phyloP scores from a whole-genome alignment of 2,888 invertebrate genomes.

The Nowickia ferox region DNA sequence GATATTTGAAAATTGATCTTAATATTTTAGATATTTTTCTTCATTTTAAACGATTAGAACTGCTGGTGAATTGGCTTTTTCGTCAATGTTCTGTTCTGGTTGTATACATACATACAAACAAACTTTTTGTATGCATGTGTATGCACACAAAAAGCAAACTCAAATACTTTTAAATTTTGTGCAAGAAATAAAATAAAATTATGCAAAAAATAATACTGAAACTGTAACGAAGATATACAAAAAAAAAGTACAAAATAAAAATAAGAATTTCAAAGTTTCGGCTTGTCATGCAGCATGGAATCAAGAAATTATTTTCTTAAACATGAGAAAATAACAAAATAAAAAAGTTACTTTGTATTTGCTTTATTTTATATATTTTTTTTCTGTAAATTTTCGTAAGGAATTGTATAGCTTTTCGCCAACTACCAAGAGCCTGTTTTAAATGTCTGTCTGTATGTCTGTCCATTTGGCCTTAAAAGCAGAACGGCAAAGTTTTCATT shows the following conservation, averaged over 20 bases:
- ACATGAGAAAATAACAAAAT: constrained; percentile 17
- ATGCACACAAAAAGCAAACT: neutral
- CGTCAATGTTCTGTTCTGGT: too few species aligned
- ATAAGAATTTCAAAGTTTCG: constrained; percentile 52
- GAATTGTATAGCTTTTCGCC: constrained; percentile 17
- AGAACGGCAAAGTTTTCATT: constrained; percentile 67
- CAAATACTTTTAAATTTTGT: neutral
- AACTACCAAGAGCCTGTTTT: constrained; percentile 43
- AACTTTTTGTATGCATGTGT: neutral
- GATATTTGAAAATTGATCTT: too few species aligned
- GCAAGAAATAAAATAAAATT: constrained; percentile 5
- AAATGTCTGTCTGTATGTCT: constrained; percentile 30
- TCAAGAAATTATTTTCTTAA: constrained; percentile 20
- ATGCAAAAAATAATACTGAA: constrained; percentile 23
- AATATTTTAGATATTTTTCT: too few species aligned
- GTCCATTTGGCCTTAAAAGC: constrained; percentile 43
- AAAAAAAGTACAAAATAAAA: constrained; percentile 2
- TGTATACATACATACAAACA: neutral
- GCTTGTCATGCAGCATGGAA: constrained; percentile 63
- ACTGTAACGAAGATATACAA: constrained; percentile 28
- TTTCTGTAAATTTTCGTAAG: neutral
- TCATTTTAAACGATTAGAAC: too few species aligned
- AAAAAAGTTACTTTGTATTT: constrained; percentile 38
- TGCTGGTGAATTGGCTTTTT: too few species aligned
- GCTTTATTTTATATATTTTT: neutral